Evolutionary conservation across 2,888 invertebrate genomes (phyloP).

Genomic region (Cenopis cana): DNA sequence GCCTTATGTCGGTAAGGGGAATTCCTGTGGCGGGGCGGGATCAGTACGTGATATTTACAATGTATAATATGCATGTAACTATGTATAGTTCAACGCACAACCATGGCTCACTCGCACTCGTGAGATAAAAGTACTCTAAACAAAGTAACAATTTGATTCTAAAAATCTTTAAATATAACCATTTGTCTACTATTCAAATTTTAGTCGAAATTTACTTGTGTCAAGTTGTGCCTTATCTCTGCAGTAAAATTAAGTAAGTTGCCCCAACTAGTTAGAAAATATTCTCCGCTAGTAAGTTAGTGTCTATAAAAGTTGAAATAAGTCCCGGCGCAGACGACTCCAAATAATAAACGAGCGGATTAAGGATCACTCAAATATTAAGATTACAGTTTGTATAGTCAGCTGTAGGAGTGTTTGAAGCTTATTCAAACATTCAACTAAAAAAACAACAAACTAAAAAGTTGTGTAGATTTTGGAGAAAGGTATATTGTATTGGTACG

Average conservation of each 20-base stretch:
- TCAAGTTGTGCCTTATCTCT: constrained; percentile 27
- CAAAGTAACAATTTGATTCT: not conserved
- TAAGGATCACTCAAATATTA: constrained; percentile 49
- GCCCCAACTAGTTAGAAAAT: constrained; percentile 50
- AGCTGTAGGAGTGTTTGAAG: not conserved
- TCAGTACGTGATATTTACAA: too few species aligned
- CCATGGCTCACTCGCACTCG: too few species aligned
- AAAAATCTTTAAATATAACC: not conserved
- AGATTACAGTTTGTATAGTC: constrained; percentile 9
- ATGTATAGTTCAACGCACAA: too few species aligned
- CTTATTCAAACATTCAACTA: not conserved
- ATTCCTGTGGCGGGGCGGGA: too few species aligned
- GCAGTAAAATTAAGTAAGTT: constrained; percentile 29
- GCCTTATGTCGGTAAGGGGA: too few species aligned
- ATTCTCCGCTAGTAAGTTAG: constrained; percentile 59
- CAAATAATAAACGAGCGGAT: constrained; percentile 67
- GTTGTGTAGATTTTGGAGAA: too few species aligned
- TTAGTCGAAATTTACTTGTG: constrained; percentile 15
- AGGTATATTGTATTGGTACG: too few species aligned
- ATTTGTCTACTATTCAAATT: not conserved
- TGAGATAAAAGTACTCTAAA: too few species aligned
- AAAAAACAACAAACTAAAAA: too few species aligned
- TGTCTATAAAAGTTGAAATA: constrained; percentile 63
- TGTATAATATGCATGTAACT: too few species aligned
- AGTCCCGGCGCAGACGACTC: constrained; percentile 54